Evolutionary conservation across 2,113 vertebrate genomes (phyloP), one percentile per base, ranked within the genome.

Genomic region (Syrrhaptes paradoxus): DNA sequence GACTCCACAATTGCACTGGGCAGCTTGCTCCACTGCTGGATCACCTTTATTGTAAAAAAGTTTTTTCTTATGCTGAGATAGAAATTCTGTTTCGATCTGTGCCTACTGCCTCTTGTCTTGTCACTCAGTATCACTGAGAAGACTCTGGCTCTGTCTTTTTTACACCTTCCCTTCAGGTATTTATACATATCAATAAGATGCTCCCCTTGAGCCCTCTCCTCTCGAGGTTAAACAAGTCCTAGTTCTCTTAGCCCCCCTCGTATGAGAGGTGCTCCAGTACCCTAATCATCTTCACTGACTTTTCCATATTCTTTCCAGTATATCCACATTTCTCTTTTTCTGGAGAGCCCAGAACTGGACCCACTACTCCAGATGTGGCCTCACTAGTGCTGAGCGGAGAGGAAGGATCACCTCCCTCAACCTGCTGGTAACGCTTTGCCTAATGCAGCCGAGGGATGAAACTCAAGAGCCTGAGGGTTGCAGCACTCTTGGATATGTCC

Each of bases 151-250:
- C 41, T 41, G 28, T 48, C 9, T 68, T 95, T 48, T 92, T 72
- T 59, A 38, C 29, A 45, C 29, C 12, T 38, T 43, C 31, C 29
- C 52, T 18, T 26, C 11, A 68, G 32, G 6, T 79, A 24, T 54
- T 73, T 26, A 34, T 13, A 29, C 13, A 31, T 17, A 65, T 24
- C 0, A 0, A 32, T 45, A 65, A 52, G 58, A 55, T 51, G 17
- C 72, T 38, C 19, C 3, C 19, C 20, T 74, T 8, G 4, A 85
- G 21, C 25, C 7, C 87, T 52, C 19, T 70, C 51, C 19, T 65
- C 66, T 17, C 31, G 8, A 80, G 34, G 19, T 19, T 93, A 32
- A 80, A 63, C 7, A 79, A 85, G 49, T 34, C 29, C 34, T 34
- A 94, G 22, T 3, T 76, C 48, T 74, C 32, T 45, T 25, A 75